These are phyloP conservation scores for Lathronympha strigana DNA, from an alignment of 2,888 invertebrate species.

Conservation along the genomic window DNA sequence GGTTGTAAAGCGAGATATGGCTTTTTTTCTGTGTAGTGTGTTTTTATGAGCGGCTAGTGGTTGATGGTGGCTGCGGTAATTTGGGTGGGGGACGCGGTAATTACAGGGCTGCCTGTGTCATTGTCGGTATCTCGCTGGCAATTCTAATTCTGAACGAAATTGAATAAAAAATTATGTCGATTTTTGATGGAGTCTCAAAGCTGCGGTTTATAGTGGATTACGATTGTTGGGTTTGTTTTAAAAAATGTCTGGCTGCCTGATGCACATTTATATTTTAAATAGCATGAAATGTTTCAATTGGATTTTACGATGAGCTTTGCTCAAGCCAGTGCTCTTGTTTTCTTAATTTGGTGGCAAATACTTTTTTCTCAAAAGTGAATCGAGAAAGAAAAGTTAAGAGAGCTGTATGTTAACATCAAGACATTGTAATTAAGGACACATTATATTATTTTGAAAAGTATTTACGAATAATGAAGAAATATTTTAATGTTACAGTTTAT, in stretches of 20 bases:
- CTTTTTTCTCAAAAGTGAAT: no score
- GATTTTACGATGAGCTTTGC: background rate
- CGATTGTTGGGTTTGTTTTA: slow-evolving; percentile 39
- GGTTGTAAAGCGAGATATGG: slow-evolving; percentile 64
- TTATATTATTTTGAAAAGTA: background rate
- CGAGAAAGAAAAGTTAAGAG: background rate
- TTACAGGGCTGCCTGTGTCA: slow-evolving; percentile 79
- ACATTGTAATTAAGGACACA: no score
- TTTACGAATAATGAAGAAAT: background rate
- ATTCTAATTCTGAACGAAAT: slow-evolving; percentile 67
- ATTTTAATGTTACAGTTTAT: slow-evolving; percentile 17
- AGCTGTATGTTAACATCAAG: background rate
- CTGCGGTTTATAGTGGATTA: slow-evolving; percentile 39
- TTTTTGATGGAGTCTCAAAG: slow-evolving; percentile 47
- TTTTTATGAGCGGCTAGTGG: slow-evolving; percentile 79
- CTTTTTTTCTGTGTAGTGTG: slow-evolving; percentile 64
- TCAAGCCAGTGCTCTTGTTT: no score
- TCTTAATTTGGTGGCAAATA: no score
- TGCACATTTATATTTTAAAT: background rate
- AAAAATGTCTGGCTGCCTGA: slow-evolving; percentile 1
- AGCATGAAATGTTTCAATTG: background rate
- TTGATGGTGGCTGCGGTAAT: slow-evolving; percentile 77
- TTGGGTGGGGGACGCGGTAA: slow-evolving; percentile 69
- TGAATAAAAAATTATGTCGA: slow-evolving; percentile 51
- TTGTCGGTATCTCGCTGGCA: slow-evolving; percentile 71